These are phyloP conservation scores for Fragum whitleyi DNA, from an alignment of 2,888 invertebrate genomes.

Conservation along the genomic window DNA sequence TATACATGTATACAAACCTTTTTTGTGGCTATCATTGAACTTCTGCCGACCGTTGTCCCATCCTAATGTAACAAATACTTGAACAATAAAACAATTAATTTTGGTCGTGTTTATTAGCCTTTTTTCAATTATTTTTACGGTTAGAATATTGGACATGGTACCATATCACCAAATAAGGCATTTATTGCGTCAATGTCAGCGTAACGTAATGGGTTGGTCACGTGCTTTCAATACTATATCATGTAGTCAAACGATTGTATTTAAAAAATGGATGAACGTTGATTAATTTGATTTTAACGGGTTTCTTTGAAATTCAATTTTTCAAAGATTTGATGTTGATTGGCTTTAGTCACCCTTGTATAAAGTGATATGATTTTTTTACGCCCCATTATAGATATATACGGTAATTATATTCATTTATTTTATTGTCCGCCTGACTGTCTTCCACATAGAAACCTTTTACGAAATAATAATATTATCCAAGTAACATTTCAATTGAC, in stretches of 20 bases:
- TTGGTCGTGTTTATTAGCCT: slow-evolving; percentile 8
- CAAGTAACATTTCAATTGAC: no score
- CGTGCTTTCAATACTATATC: neutral
- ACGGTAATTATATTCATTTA: no score
- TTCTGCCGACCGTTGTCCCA: no score
- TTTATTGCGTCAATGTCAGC: neutral
- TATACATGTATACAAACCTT: no score
- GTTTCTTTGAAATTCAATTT: neutral
- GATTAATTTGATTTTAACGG: slow-evolving; percentile 1
- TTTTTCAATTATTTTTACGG: neutral
- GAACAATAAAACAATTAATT: slow-evolving; percentile 25
- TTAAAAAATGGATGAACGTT: neutral
- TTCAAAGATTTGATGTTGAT: neutral
- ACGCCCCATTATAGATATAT: no score
- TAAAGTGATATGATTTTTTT: no score
- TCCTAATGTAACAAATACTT: no score
- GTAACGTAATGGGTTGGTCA: neutral
- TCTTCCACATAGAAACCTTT: no score
- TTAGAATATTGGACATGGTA: neutral
- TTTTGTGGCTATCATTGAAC: no score
- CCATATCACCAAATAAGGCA: neutral
- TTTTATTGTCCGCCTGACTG: no score
- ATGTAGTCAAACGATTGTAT: neutral
- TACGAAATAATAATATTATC: no score
- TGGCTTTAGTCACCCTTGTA: neutral